Evolutionary conservation across 2,113 vertebrate genomes (phyloP), one percentile per base, ranked within the genome.

Genomic region (Camelus dromedarius): DNA sequence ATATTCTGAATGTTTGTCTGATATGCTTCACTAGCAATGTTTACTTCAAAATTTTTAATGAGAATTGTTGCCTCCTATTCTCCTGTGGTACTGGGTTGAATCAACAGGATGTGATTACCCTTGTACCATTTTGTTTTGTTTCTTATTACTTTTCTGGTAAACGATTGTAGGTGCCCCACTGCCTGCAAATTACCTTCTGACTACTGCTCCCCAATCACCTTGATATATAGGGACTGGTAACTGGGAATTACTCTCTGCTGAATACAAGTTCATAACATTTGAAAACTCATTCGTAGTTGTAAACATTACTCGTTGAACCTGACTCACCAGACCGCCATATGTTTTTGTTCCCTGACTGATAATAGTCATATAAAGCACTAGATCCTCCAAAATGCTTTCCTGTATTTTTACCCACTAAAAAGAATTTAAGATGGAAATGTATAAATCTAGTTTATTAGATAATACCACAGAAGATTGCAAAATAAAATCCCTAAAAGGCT

Each of bases 121-220:
- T 35, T 30, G n/a, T 60, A 92, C 64, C 32, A 30, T 91, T 96
- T 93, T 77, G 73, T 91, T 95, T 92, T 96, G 64, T 95, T 96
- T 95, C 93, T 96, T 94, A 87, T 90, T 96, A 84, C 67, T 18
- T 90, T 93, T 38, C 32, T 14, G 24, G 28, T 95, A 82, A 97
- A 96, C 0, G 26, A 64, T 16, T 90, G n/a, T 10, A 96, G 19
- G 46, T 67, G 1, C 32, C 19, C 35, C 35, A 66, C 2, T 96
- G 60, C 60, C 54, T 95, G 73, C 38, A 96, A 75, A 97, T 89
- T 93, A 26, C 24, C 56, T 93, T 94, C 85, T 91, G 80, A 97
- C 38, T 83, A 50, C 24, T n/a, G 20, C 50, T 96, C 97, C 28
- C 62, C 87, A 96, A 94, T 95, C 28, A 83, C 54, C 88, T 60